Conservation (phyloP, 1,140 invertebrate species). For the Cherax destructor region DNA sequence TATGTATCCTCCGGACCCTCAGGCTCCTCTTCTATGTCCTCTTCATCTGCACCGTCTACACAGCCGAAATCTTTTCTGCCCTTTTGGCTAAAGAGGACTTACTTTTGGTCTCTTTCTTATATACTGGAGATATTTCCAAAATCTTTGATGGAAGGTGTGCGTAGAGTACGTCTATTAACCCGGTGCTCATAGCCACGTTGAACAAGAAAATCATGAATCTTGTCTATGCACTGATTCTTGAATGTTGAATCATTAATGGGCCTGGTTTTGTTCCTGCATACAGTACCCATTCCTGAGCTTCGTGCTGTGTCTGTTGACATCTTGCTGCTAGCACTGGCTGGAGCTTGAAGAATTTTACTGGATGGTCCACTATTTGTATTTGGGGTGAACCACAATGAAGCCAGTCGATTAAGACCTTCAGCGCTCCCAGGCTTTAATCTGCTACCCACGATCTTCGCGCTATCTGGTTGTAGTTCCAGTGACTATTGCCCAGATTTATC, state of each 20-base stretch:
- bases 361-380: not conserved
- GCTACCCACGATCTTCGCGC: not conserved
- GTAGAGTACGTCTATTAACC: constrained; percentile 45
- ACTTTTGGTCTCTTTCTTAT: too few species aligned
- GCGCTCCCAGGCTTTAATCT: not conserved
- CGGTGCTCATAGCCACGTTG: constrained; percentile 24
- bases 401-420: not conserved
- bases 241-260: constrained; percentile 1
- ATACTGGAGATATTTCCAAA: constrained; percentile 56
- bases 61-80: too few species aligned
- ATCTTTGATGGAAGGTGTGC: constrained; percentile 60
- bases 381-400: not conserved
- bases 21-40: too few species aligned
- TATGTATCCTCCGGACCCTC: too few species aligned
- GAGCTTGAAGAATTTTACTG: not conserved
- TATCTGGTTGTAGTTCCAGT: not conserved
- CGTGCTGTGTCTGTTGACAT: constrained; percentile 18
- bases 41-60: too few species aligned
- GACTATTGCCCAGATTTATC: too few species aligned
- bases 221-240: constrained; percentile 42
- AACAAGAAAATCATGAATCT: constrained; percentile 52
- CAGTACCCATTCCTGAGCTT: constrained; percentile 18
- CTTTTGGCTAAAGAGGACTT: too few species aligned
- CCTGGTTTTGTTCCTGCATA: constrained; percentile 16
- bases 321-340: constrained; percentile 2